A percentile compares a stretch with the other conserved stretches of the same genome.
These are phyloP conservation scores for Drosophila ohnishii DNA, from an alignment of 1,140 invertebrate genomes.

Conservation along the genomic window DNA sequence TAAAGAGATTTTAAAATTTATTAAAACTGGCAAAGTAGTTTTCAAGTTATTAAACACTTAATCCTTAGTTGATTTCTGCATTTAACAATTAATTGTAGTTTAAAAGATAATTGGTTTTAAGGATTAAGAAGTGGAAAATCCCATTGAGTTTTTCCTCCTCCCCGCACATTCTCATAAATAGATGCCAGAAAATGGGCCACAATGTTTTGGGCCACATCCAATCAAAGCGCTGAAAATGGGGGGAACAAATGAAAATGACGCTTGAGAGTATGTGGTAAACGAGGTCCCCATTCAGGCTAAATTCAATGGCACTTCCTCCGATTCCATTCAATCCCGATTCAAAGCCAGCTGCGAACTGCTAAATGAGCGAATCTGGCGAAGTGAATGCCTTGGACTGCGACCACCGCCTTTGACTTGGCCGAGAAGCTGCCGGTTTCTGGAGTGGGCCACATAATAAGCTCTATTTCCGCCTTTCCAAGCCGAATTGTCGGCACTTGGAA, in stretches of 20 bases:
- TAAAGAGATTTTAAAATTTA: not conserved
- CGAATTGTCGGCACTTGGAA: slow-evolving; percentile 53
- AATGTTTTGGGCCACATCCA: slow-evolving; percentile 29
- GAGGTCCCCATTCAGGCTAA: slow-evolving; percentile 49
- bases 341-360: slow-evolving; percentile 68
- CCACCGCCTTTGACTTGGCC: slow-evolving; percentile 20
- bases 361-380: slow-evolving; percentile 58
- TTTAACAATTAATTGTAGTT: not conserved
- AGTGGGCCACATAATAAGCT: slow-evolving; percentile 65
- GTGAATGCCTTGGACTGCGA: slow-evolving; percentile 22
- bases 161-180: slow-evolving; percentile 37
- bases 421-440: not conserved
- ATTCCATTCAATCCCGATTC: slow-evolving; percentile 72
- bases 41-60: not conserved
- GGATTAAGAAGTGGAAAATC: too few species aligned
- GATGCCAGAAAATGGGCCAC: slow-evolving; percentile 39
- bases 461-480: slow-evolving; percentile 60
- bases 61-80: not conserved
- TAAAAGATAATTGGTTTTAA: not conserved
- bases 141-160: not conserved
- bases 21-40: not conserved
- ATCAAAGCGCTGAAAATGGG: slow-evolving; percentile 3
- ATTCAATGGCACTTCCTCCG: slow-evolving; percentile 65
- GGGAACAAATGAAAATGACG: slow-evolving; percentile 45
- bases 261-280: slow-evolving; percentile 70